Conservation (phyloP, 2,113 vertebrate species). For the Lycaon pictus region DNA sequence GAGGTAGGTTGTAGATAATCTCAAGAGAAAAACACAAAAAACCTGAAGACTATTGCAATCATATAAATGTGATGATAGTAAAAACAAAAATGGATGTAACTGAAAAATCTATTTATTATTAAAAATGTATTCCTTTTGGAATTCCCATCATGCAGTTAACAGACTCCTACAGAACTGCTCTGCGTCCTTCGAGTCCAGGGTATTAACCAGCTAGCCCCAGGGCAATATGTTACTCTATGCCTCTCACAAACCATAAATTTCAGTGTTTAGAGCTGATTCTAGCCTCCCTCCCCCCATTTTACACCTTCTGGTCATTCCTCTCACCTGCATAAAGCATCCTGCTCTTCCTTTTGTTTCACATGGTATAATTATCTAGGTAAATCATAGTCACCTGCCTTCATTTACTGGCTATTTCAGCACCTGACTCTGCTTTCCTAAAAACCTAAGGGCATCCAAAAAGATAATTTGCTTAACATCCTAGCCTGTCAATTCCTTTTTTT, state of each 20-base stretch:
- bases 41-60: not conserved
- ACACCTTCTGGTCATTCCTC: not conserved
- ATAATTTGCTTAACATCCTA: not conserved
- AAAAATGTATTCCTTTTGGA: not conserved
- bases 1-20: not conserved
- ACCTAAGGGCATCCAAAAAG: not conserved
- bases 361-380: accelerated
- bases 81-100: not conserved
- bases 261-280: not conserved
- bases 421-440: not conserved
- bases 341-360: not conserved
- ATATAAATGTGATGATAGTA: not conserved
- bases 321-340: not conserved
- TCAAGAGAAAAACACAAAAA: not conserved
- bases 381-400: not conserved
- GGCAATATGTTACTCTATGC: not conserved
- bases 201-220: not conserved
- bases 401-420: not conserved
- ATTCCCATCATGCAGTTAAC: not conserved
- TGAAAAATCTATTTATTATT: not conserved
- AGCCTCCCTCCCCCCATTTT: not conserved
- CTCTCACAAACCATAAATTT: not conserved
- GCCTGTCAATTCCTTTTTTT: not conserved
- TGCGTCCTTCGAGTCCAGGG: not conserved
- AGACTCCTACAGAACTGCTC: not conserved